Evolutionary conservation across 2,888 invertebrate species (phyloP), one percentile per base, ranked within the genome.

Genomic region (Oscheius onirici): DNA sequence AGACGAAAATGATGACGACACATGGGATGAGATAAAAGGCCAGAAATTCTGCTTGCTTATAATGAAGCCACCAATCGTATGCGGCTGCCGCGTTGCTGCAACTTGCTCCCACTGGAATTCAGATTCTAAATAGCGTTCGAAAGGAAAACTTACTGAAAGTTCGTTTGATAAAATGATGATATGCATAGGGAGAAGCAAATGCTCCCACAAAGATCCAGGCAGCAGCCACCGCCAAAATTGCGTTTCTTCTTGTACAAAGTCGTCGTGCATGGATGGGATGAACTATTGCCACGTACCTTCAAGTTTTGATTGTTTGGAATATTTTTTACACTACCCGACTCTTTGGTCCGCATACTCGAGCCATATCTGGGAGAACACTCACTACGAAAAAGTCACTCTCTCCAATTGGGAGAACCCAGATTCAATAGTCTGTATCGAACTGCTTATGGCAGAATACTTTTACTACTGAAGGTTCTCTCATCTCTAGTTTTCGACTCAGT

Each of bases 251-350:
- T 1, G 80, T 78, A 63, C 84, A 84, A 15, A 84, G 70, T 3
- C 75, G 75, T 13, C 86, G 77, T 3, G 83, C 85, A 41, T 81
- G 81, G 65, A 87, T 84, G 15, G 87, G 87, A 24, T 81, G 81
- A 0, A 82, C 80, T 22, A 86, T 87, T 20, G 87, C 87, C 61
- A 87, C 82, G 73, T 82, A 87, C 69, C 87, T 87, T 78, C 34
- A 34, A 26, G 51, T 10, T 24, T 52, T n/a, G 13, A 22, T 55
- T 52, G n/a, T 46, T 26, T 17, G 15, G 13, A 11, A 6, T 51
- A 34, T 22, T n/a, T n/a, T n/a, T n/a, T n/a, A n/a, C n/a, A n/a
- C n/a, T n/a, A n/a, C n/a, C n/a, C n/a, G n/a, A n/a, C n/a, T n/a
- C n/a, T n/a, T n/a, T n/a, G n/a, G n/a, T n/a, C n/a, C n/a, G n/a